Evolutionary conservation across 2,797 vertebrate genomes (phyloP).

Genomic region (Myotis planiceps): DNA sequence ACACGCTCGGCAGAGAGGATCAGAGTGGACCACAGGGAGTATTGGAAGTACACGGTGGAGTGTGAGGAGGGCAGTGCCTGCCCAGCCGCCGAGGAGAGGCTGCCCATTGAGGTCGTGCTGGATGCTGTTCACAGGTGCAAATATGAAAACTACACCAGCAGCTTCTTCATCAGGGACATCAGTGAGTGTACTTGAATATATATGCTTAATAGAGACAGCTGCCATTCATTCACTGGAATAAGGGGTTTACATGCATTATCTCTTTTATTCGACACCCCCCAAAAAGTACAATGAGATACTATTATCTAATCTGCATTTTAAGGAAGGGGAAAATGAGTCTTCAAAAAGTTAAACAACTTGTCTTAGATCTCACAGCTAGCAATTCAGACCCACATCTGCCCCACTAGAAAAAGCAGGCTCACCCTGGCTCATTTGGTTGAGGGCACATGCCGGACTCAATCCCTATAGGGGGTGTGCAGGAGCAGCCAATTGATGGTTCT

Average conservation of each 20-base stretch:
- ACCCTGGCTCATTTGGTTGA: no score
- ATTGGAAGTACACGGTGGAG: conserved; percentile 64
- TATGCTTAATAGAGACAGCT: background rate
- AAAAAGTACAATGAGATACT: background rate
- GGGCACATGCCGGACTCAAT: no score
- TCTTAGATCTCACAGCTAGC: background rate
- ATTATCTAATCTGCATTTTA: background rate
- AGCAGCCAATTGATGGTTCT: no score
- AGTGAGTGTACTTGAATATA: conserved; percentile 78
- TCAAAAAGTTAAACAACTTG: background rate
- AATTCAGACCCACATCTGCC: background rate
- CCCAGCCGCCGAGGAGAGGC: conserved; percentile 83
- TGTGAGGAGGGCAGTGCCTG: conserved; percentile 83
- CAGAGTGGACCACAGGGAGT: conserved; percentile 22
- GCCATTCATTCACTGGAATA: background rate
- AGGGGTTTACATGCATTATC: background rate
- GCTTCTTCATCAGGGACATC: conserved; percentile 88
- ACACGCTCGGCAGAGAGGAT: conserved; percentile 51
- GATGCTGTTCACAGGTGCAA: conserved; percentile 77
- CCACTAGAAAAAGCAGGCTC: background rate
- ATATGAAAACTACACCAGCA: conserved; percentile 85
- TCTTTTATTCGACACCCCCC: background rate
- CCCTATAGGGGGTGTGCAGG: no score
- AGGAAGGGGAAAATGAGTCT: background rate
- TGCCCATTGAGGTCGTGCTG: conserved; percentile 74